Evolutionary conservation across 2,113 vertebrate species (phyloP), one percentile per base, ranked within the genome.

Genomic region (Peromyscus californicus): DNA sequence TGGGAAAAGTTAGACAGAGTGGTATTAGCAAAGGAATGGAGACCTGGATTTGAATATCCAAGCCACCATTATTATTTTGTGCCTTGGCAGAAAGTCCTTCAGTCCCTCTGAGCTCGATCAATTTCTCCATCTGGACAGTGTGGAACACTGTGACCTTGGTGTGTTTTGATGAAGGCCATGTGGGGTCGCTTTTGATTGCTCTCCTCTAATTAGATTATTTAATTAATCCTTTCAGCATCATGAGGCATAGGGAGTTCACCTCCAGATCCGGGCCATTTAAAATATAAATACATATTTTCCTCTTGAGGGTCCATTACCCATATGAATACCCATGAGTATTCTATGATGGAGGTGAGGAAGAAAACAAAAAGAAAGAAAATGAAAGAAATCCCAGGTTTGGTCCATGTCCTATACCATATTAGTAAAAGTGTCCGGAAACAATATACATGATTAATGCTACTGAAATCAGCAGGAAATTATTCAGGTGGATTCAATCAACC

Each of bases 401-500:
- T 94, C 95, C 51, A 19, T 88, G 87, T 96, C 91, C 93, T 94
- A 70, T 74, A 93, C 93, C 94, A 94, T 96, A 95, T 97, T 97
- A 97, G 97, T 97, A 96, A 97, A 98, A 97, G 97, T 98, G 98
- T 98, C 97, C 95, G 90, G 95, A 94, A 96, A 96, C 70, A 94
- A 95, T 90, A 54, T 93, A 15, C 93, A 97, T 98, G 98, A 98
- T 98, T 98, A 98, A 98, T 98, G 98, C 97, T 93, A 95, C 96
- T 98, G 97, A 96, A 98, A 97, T 95, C 89, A 95, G 96, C 98
- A 98, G 98, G 98, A 98, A 98, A 98, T 98, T 97, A 98, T 97
- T 98, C 98, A 98, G 98, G 97, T 98, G 98, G 98, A 97, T 98
- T 98, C 97, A 98, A 98, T 98, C 97, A 98, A 89, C 96, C 63